Percentiles rank a stretch among this genome's conserved stretches.
phyloP scores from a whole-genome alignment of 2,797 vertebrate species.

The Coendou prehensilis region DNA sequence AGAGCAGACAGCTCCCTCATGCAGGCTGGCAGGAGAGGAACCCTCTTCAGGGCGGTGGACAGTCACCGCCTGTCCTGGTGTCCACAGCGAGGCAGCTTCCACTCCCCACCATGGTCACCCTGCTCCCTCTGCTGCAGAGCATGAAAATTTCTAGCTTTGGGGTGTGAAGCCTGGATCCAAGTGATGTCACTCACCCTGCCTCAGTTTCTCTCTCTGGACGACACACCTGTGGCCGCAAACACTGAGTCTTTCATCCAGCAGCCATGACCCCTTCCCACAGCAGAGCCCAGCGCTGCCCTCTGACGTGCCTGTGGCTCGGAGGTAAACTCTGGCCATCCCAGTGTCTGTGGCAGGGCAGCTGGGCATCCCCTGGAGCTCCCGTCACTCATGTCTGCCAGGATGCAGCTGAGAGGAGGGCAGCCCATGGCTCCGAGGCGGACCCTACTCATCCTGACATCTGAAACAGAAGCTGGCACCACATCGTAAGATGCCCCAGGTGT shows the following conservation, averaged over 20 bases:
- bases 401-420: too few relatives aligned
- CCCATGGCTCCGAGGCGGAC: neutral
- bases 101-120: accelerated
- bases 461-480: neutral
- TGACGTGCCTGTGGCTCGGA: too few relatives aligned
- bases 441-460: neutral
- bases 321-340: too few relatives aligned
- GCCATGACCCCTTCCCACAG: too few relatives aligned
- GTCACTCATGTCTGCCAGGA: neutral
- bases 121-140: neutral
- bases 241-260: neutral
- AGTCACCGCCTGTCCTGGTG: neutral
- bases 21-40: neutral
- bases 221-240: neutral
- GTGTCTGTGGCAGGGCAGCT: neutral
- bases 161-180: neutral
- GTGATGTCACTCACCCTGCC: neutral
- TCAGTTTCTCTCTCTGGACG: neutral
- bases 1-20: neutral
- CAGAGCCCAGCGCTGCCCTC: too few relatives aligned
- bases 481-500: accelerated
- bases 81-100: too few relatives aligned
- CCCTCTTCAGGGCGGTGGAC: neutral
- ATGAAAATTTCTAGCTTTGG: neutral
- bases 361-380: neutral